Evolutionary conservation across 2,888 invertebrate species (phyloP), one percentile per base, ranked within the genome.

Genomic region (Tiliacea aurago): DNA sequence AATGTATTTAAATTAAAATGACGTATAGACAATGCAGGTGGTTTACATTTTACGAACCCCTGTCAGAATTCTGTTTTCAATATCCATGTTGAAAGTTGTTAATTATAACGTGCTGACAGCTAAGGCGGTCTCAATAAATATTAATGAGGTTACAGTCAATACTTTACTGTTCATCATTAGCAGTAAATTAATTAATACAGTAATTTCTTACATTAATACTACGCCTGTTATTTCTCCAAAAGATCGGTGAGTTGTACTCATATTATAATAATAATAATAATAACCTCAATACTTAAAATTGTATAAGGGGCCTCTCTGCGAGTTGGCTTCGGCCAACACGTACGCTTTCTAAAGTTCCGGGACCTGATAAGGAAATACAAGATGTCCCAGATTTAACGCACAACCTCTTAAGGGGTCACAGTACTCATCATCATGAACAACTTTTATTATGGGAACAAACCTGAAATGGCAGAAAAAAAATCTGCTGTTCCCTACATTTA

Each of bases 51-150:
- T 28, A 41, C 15, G 11, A 53, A 53, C 37, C 28, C 28, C 28
- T 45, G 53, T 75, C 66, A 61, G 37, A 41, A 75, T 75, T 53
- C 18, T 59, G 66, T 61, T 75, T 56, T 51, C 53, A 75, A 75
- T 41, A 66, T 33, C 49, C 28, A 61, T 23, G 47, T 53, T 66
- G 33, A 23, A 47, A 59, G 4, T 66, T 66, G 45, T 47, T 75
- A 4, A 13, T 66, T 15, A 66, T 47, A 18, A 18, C 13, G 37
- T 11, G 10, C 58, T 66, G 74, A 66, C 28, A 63, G 62, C 49
- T 63, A 63, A 33, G 45, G 51, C 37, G 28, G 18, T 58, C 15
- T 45, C 63, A n/a, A 68, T 76, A 76, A 76, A 67, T 62, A 76
- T 68, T 55, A 76, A 68, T 76, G 61, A 62, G 43, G 33, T 43